Base-by-base conservation (phyloP, 2,113 vertebrate genomes). In the Sardina pilchardus region DNA sequence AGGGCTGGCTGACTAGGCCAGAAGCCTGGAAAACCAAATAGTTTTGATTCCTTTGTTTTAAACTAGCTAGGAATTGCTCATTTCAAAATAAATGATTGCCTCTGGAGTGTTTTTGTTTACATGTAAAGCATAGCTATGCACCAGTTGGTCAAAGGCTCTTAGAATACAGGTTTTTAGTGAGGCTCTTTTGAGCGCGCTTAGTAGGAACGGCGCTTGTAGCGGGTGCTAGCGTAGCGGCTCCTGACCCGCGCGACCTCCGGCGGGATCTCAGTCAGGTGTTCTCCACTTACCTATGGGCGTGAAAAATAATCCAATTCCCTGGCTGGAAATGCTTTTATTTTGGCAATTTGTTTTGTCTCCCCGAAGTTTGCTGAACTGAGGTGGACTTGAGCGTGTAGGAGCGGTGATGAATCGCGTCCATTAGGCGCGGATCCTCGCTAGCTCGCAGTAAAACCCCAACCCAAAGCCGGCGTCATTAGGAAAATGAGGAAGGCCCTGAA, bases 381-480 rank as follows among this genome's bases (percentile, higher is more conserved):
- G 90, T 88, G 91, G 93, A 95, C 92, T 94, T 94, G 88, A 93
- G 92, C 91, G 89, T 88, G 85, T 90, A 88, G 91, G 87, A 91
- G 83, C 87, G 45, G 88, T 95, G 95, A 95, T 95, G 87, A 95
- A 95, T 95, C 86, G 93, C 91, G 85, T 93, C 94, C 94, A 95
- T 95, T 95, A 95, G 91, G 92, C 75, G 83, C 71, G 90, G 92
- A 93, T 95, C 93, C 93, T 92, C 91, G 88, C 93, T 93, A 94
- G 93, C 94, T 94, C 94, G 94, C 93, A 95, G 93, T 94, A 93
- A 94, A 95, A 95, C 94, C 94, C 93, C 93, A 93, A 91, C 91
- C 92, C 94, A 95, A 95, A 95, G 94, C 94, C 94, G 94, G 92
- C 92, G 94, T 95, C 94, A 95, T 95, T 95, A 95, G 93, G 93